Conservation (phyloP, 2,113 vertebrate species). For the Argyrosomus japonicus region DNA sequence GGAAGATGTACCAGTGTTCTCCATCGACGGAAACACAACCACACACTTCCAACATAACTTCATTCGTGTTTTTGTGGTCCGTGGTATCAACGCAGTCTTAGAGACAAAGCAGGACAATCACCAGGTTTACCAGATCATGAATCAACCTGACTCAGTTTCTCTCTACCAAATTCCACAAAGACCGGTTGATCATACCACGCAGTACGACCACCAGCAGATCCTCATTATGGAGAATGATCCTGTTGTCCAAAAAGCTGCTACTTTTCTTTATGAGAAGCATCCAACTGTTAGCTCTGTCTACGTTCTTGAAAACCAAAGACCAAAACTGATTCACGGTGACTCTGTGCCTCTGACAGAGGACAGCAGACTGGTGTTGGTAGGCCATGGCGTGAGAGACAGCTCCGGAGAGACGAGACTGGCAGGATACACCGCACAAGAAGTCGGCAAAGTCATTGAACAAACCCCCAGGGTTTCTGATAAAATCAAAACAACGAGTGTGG, state of each 20-base stretch:
- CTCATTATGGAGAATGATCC: conserved; percentile 46
- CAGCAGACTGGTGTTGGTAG: conserved; percentile 67
- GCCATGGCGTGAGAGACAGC: conserved; percentile 10
- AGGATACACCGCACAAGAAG: background rate
- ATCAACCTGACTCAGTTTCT: background rate
- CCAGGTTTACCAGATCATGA: conserved; percentile 48
- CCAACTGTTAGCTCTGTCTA: conserved; percentile 45
- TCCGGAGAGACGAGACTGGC: conserved; percentile 43
- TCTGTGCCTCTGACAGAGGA: conserved; percentile 44
- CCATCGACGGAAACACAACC: conserved; percentile 52
- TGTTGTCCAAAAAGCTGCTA: conserved; percentile 28
- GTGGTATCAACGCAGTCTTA: conserved; percentile 42
- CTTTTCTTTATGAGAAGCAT: conserved; percentile 48
- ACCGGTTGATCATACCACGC: conserved; percentile 8
- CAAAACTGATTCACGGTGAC: conserved; percentile 45
- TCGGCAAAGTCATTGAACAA: conserved; percentile 12
- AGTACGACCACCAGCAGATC: conserved; percentile 69
- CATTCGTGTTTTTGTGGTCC: conserved; percentile 15
- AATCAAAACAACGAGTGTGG: conserved; percentile 66
- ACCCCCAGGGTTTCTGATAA: conserved; percentile 15
- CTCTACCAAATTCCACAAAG: conserved; percentile 27
- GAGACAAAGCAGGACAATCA: conserved; percentile 43
- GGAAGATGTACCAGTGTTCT: conserved; percentile 32
- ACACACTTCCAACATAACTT: conserved; percentile 48
- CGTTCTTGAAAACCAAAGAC: conserved; percentile 41